Evolutionary conservation across 2,888 invertebrate species (phyloP), one percentile per base, ranked within the genome.

Genomic region (Lycocerus yunnanus): DNA sequence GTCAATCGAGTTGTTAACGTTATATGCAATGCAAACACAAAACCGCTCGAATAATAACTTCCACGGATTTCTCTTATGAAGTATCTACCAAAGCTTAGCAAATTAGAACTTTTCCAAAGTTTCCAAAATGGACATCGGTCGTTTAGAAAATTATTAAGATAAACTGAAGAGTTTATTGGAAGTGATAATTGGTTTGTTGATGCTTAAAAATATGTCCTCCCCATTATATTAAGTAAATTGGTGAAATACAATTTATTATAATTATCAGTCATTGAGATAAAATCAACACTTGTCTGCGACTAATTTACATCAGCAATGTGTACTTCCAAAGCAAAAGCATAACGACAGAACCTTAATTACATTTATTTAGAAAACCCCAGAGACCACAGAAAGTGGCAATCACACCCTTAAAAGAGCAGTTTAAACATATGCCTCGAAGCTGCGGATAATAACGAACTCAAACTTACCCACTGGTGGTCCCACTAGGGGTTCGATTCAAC

Each of bases 371-470:
- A 72, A 67, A 71, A 69, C 74, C 74, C 73, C 43, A 43, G 74
- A 74, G 77, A 74, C 43, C 65, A 60, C 63, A 60, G 58, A 66
- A 67, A 74, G 74, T 69, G 77, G 74, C 74, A 74, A 74, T 74
- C 72, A 69, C 74, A 60, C 72, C 74, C 74, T 69, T 74, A 77
- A 74, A 72, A 69, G 74, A 77, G 77, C 74, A 77, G 72, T 72
- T 72, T 77, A 77, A 74, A 77, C 77, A 77, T 77, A 77, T 77
- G 77, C 68, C 69, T 69, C 66, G 59, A 70, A 77, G 70, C 67
- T 68, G 58, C 66, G 10, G n/a, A 71, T 66, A 66, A 43, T 61
- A 70, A 70, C 69, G 69, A 70, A 70, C 65, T 70, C 69, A 59
- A 65, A 43, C 66, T 13, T 66, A 69, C 43, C 43, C 74, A 66